Percentiles rank a stretch among this genome's conserved stretches.
phyloP scores from a whole-genome alignment of 2,888 invertebrate genomes.

The Zygogramma bicolorata region DNA sequence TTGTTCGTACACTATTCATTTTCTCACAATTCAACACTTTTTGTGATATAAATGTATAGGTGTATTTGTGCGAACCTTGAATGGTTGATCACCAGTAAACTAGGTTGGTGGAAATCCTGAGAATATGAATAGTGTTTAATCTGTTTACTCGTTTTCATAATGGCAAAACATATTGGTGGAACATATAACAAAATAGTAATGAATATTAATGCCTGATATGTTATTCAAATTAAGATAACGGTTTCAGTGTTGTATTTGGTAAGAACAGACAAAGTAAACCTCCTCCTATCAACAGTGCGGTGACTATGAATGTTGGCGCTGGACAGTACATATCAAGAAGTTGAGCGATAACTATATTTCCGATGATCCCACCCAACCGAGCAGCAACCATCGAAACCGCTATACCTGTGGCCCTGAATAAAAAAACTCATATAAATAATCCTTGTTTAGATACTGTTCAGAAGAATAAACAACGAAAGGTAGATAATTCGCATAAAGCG shows the following conservation, averaged over 20 bases:
- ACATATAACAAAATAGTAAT: constrained; percentile 12
- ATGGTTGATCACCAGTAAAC: background rate
- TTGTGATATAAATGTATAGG: constrained; percentile 1
- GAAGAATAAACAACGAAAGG: background rate
- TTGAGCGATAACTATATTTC: constrained; percentile 89
- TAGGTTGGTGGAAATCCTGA: background rate
- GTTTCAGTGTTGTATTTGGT: constrained; percentile 90
- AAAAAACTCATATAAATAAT: constrained; percentile 25
- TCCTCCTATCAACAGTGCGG: constrained; percentile 85
- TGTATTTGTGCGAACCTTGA: background rate
- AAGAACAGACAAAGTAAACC: constrained; percentile 89
- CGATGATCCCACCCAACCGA: constrained; percentile 89
- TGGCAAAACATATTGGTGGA: background rate
- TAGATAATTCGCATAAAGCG: too few species aligned
- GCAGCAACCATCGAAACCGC: constrained; percentile 92
- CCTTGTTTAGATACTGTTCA: background rate
- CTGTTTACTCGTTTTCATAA: background rate
- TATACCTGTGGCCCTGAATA: constrained; percentile 86
- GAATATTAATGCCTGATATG: background rate
- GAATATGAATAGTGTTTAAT: constrained; percentile 13
- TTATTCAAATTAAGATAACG: constrained; percentile 65
- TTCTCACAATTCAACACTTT: background rate
- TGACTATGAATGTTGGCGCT: constrained; percentile 92
- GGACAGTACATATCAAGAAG: constrained; percentile 90
- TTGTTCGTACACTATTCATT: constrained; percentile 21